phyloP scores from a whole-genome alignment of 2,113 vertebrate genomes.

The Atrichornis clamosus region DNA sequence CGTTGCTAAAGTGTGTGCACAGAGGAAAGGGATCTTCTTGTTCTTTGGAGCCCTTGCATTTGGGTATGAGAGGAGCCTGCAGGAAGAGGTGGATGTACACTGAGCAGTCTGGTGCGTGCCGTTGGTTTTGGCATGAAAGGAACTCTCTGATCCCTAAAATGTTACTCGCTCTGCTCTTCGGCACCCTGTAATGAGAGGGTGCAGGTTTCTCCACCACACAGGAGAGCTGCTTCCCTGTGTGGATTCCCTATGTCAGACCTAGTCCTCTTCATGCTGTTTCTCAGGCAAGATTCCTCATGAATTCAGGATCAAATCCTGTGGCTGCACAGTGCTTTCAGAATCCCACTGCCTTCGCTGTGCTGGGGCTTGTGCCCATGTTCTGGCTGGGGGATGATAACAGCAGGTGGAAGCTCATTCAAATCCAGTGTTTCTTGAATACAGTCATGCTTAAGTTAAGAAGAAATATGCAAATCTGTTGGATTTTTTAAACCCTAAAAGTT shows the following conservation, averaged over 20 bases:
- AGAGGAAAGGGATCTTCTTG: not conserved
- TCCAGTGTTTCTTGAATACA: not conserved
- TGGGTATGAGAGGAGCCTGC: not conserved
- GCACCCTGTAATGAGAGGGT: not conserved
- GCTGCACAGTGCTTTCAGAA: not conserved
- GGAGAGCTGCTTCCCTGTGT: not conserved
- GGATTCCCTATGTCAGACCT: not conserved
- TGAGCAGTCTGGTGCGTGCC: not conserved
- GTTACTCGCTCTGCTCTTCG: not conserved
- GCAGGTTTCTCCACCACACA: not conserved
- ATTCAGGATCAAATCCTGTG: not conserved
- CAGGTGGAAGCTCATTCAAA: not conserved
- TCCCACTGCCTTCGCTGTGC: not conserved
- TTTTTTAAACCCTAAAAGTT: not conserved
- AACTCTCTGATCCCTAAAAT: not conserved
- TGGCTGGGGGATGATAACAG: not conserved
- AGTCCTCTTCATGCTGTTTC: not conserved
- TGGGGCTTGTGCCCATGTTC: not conserved
- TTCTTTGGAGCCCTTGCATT: not conserved
- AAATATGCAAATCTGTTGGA: not conserved
- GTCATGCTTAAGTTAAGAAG: not conserved
- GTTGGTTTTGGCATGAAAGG: not conserved
- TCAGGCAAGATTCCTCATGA: not conserved
- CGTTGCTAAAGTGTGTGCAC: not conserved
- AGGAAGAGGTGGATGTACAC: not conserved